A percentile compares a stretch with the other conserved stretches of the same genome.
phyloP scores from a whole-genome alignment of 2,888 invertebrate genomes.

The Mythimna lalbum region DNA sequence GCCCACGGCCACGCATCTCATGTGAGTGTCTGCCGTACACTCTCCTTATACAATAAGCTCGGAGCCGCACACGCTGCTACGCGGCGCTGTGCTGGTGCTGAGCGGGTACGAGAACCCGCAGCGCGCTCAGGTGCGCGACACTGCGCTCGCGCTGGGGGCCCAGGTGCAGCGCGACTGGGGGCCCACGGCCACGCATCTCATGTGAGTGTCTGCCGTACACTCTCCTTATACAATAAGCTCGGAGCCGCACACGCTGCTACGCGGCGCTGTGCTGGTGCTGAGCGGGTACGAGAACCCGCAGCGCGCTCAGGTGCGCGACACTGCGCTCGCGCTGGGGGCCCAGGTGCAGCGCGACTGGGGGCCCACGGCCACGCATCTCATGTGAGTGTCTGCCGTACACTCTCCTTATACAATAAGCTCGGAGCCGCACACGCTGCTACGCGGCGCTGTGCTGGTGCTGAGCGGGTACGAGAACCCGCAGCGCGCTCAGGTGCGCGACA shows the following conservation, averaged over 20 bases:
- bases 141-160: constrained; percentile 94
- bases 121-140: constrained; percentile 91
- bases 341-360: constrained; percentile 95
- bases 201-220: constrained; percentile 87
- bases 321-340: constrained; percentile 94
- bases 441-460: no score
- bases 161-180: constrained; percentile 95
- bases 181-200: constrained; percentile 94
- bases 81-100: constrained; percentile 94
- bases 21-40: constrained; percentile 87
- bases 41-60: not conserved
- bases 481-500: no score
- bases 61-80: constrained; percentile 77
- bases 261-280: constrained; percentile 94
- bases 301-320: constrained; percentile 91
- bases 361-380: constrained; percentile 94
- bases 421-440: no score
- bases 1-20: constrained; percentile 94
- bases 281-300: constrained; percentile 97
- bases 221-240: not conserved
- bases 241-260: constrained; percentile 77
- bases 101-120: constrained; percentile 97
- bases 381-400: constrained; percentile 87
- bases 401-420: not conserved
- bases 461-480: no score